Conservation (phyloP, 2,888 invertebrate species). For the Dichetophora obliterata region DNA sequence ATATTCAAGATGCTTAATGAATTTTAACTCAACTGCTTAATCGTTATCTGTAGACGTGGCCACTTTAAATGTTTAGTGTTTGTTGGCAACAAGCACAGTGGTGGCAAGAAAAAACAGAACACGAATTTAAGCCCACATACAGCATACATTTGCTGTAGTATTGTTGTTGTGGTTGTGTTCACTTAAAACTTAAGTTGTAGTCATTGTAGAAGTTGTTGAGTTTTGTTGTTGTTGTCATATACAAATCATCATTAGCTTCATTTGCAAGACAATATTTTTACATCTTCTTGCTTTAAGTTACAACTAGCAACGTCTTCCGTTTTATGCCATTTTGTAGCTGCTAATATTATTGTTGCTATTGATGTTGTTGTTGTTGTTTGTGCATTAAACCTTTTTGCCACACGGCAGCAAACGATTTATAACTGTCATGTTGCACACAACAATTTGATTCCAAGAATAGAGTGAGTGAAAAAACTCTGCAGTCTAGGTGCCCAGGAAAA, state of each 20-base stretch:
- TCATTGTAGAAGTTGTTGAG: background rate
- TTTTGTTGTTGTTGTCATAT: constrained; percentile 33
- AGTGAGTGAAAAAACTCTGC: background rate
- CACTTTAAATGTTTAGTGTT: constrained; percentile 24
- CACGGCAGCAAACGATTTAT: constrained; percentile 32
- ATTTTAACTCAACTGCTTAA: constrained; percentile 5
- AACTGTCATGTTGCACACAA: constrained; percentile 34
- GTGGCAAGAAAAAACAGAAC: background rate
- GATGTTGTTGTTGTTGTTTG: background rate
- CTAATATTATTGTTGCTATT: background rate
- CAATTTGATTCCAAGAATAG: constrained; percentile 26
- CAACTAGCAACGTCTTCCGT: constrained; percentile 16
- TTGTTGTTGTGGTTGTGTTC: constrained; percentile 8
- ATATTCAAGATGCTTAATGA: constrained; percentile 3
- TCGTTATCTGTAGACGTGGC: constrained; percentile 17
- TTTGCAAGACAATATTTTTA: constrained; percentile 38
- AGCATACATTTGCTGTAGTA: background rate
- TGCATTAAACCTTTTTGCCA: background rate
- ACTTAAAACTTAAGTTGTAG: background rate
- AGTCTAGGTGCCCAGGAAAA: background rate
- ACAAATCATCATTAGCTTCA: constrained; percentile 49
- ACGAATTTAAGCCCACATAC: constrained; percentile 6
- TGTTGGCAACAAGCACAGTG: background rate
- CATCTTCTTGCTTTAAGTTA: constrained; percentile 15
- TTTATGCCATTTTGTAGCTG: background rate